Evolutionary conservation across 2,888 invertebrate genomes (phyloP).

Genomic region (Hydroisotoma schaefferi): DNA sequence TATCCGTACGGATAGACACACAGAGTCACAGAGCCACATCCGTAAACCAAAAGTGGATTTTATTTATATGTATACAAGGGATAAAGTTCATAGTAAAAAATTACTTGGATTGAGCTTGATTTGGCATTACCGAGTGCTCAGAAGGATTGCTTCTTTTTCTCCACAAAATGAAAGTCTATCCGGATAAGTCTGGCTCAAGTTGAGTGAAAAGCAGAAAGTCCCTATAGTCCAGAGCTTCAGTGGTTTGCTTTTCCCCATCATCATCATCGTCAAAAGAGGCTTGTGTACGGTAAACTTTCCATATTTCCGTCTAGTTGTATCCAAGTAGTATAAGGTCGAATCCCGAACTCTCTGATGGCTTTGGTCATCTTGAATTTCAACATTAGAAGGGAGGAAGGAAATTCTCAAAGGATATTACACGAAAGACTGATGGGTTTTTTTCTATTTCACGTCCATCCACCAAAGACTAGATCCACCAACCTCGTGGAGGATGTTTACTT

Average conservation of each 20-base stretch:
- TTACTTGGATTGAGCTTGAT: slow-evolving; percentile 31
- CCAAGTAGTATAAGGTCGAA: no score
- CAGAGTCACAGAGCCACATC: no score
- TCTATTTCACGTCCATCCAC: slow-evolving; percentile 17
- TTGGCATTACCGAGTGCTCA: slow-evolving; percentile 33
- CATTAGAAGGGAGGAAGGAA: slow-evolving; percentile 20
- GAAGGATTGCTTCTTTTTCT: slow-evolving; percentile 14
- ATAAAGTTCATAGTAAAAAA: neutral
- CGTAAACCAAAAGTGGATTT: no score
- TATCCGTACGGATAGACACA: no score
- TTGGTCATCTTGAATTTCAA: slow-evolving; percentile 39
- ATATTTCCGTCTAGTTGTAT: neutral
- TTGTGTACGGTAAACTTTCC: neutral
- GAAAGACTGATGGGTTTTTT: slow-evolving; percentile 35
- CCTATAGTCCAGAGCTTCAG: no score
- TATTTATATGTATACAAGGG: no score
- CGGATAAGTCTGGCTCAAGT: no score
- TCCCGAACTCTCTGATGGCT: slow-evolving; percentile 11
- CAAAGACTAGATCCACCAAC: slow-evolving; percentile 2
- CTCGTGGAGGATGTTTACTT: slow-evolving; percentile 12
- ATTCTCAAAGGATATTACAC: slow-evolving; percentile 34
- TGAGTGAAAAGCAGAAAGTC: no score
- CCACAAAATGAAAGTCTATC: neutral
- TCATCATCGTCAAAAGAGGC: no score
- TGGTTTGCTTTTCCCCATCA: no score